phyloP scores from a whole-genome alignment of 2,113 vertebrate species.

The Promerops cafer region DNA sequence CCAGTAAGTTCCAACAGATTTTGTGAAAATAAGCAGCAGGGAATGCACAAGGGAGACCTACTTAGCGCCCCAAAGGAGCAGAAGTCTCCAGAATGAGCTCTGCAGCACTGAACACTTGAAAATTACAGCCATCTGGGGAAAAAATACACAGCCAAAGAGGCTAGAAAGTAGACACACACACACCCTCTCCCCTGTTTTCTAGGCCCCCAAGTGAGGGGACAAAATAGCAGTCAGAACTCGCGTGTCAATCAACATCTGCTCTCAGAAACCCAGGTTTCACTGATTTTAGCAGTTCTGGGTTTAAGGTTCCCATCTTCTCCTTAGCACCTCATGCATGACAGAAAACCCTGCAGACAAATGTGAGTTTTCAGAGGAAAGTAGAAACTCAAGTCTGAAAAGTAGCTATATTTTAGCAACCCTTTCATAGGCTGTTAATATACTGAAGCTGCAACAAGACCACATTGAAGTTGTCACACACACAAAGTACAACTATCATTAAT shows the following conservation, averaged over 20 bases:
- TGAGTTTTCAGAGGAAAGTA: background rate
- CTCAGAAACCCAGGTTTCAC: accelerated
- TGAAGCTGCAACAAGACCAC: background rate
- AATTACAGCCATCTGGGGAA: background rate
- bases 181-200: accelerated
- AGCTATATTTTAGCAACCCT: background rate
- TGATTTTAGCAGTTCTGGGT: background rate
- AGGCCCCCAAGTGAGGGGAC: background rate
- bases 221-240: background rate
- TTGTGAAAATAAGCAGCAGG: background rate
- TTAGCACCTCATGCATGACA: background rate
- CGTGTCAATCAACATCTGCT: background rate
- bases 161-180: background rate
- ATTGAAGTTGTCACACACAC: background rate
- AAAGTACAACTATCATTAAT: background rate
- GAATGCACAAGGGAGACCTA: background rate
- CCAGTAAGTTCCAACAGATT: background rate
- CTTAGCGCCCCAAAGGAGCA: background rate
- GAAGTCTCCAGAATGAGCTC: background rate
- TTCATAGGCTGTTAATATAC: background rate
- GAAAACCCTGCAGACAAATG: background rate
- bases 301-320: background rate
- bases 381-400: background rate
- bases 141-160: background rate
- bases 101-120: accelerated